Base-by-base conservation (phyloP, 2,888 invertebrate genomes). In the Tribolium freemani region DNA sequence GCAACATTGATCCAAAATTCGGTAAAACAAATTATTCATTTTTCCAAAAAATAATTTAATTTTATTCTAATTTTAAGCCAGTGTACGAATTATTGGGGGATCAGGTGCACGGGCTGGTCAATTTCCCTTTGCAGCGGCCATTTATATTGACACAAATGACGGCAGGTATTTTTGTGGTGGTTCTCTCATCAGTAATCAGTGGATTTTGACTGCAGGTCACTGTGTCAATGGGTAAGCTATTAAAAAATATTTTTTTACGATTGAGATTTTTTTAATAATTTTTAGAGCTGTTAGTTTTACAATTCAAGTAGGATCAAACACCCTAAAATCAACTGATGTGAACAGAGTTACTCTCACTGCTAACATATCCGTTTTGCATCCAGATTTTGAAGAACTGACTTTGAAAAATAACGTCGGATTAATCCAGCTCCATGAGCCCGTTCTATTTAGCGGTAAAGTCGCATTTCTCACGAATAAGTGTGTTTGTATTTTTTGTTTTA, bases 331-430 rank as follows among this genome's bases (percentile, higher is more conserved):
- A 1, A 2, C 4, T 9, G 67, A 67, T 57, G 3, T 5, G 1
- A 67, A 67, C 20, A 30, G 67, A 44, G 48, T 67, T n/a, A 31
- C 13, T 1, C 6, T 67, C 3, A n/a, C 16, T 9, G 57, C 67
- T 3, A 67, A 67, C 16, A 57, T 48, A 6, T 67, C 67, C 4
- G 10, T 67, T 31, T 31, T 67, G 16, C 56, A 67, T 48, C 67
- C 67, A 11, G 56, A 67, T 16, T 67, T 10, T 44, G 30, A 67
- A 13, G 9, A 6, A n/a, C 3, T 46, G 31, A 67, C 67, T 57
- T 57, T 57, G 44, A 13, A 57, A 26, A 56, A 67, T 31, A 44
- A 67, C 10, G 13, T 67, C 10, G 67, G 67, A 10, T 11, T 67
- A 5, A 67, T 67, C 9, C 10, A 67, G 9, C 21, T 67, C 3